Evolutionary conservation across 2,113 vertebrate species (phyloP).

Genomic region (Amblyornis subalaris): DNA sequence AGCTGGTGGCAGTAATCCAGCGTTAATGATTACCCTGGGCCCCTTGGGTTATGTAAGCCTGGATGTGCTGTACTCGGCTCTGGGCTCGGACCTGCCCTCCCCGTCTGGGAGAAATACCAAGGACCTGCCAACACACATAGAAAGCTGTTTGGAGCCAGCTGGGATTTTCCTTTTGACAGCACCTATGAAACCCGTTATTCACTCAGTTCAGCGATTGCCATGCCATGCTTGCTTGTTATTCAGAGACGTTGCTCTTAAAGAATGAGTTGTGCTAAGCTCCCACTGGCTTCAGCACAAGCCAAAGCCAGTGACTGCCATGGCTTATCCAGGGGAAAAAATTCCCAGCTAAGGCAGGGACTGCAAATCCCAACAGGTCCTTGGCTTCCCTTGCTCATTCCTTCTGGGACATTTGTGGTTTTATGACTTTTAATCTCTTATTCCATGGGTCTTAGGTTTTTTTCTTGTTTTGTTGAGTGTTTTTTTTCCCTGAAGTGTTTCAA

Average conservation of each 20-base stretch:
- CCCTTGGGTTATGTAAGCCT: conserved; percentile 58
- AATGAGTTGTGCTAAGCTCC: not conserved
- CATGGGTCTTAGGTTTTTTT: not conserved
- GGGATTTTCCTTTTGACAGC: conserved; percentile 44
- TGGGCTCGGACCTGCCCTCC: not conserved
- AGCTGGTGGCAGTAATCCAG: conserved; percentile 19
- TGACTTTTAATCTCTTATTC: not conserved
- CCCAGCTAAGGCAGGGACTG: not conserved
- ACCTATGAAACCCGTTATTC: conserved; percentile 34
- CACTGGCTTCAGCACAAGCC: not conserved
- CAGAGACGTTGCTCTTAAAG: not conserved
- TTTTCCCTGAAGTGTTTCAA: not conserved
- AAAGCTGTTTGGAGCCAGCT: conserved; percentile 2
- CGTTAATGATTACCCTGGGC: conserved; percentile 63
- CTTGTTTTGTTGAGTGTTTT: not conserved
- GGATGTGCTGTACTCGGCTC: not conserved
- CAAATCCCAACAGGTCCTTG: not conserved
- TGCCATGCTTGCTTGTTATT: conserved; percentile 14
- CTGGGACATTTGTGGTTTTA: not conserved
- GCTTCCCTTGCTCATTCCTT: not conserved
- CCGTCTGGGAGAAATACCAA: not conserved
- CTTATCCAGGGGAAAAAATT: not conserved
- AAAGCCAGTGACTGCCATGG: not conserved
- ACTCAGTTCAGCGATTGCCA: not conserved
- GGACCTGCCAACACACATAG: conserved; percentile 30